These are phyloP conservation scores for Gambelia wislizenii DNA, from an alignment of 2,797 vertebrate genomes.

Conservation along the genomic window DNA sequence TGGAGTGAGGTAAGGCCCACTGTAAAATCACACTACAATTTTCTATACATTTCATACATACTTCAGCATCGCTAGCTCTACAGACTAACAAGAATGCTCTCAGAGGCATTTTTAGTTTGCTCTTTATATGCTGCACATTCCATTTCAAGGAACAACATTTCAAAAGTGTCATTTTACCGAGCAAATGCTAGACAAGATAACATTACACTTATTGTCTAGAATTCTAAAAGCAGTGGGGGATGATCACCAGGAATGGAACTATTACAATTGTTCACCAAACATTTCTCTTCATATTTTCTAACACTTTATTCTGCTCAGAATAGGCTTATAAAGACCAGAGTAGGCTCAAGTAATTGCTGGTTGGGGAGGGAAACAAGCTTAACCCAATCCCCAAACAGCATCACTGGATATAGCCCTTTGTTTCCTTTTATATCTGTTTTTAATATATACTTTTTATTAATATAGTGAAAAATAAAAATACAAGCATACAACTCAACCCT, in stretches of 20 bases:
- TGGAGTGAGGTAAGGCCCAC: no score
- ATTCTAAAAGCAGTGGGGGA: not conserved
- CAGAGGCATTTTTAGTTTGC: not conserved
- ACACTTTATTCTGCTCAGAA: not conserved
- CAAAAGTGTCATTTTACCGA: not conserved
- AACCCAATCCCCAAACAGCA: not conserved
- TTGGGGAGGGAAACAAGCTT: not conserved
- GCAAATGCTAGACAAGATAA: not conserved
- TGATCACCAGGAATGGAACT: not conserved
- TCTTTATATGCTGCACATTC: not conserved
- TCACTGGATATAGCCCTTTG: not conserved
- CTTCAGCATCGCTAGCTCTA: not conserved
- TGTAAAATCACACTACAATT: not conserved
- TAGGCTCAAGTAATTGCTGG: not conserved
- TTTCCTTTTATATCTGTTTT: no score
- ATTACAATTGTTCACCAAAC: not conserved
- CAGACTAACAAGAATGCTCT: rapidly evolving
- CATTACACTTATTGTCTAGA: not conserved
- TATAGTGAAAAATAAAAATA: no score
- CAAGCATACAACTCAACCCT: no score
- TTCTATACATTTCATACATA: not conserved
- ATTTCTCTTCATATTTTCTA: not conserved
- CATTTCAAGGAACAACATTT: not conserved
- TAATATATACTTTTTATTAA: no score
- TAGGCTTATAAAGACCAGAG: not conserved